A percentile compares a stretch with the other conserved stretches of the same genome.
Conservation (phyloP, 2,797 vertebrate species). For the Arnoldichthys spilopterus region DNA sequence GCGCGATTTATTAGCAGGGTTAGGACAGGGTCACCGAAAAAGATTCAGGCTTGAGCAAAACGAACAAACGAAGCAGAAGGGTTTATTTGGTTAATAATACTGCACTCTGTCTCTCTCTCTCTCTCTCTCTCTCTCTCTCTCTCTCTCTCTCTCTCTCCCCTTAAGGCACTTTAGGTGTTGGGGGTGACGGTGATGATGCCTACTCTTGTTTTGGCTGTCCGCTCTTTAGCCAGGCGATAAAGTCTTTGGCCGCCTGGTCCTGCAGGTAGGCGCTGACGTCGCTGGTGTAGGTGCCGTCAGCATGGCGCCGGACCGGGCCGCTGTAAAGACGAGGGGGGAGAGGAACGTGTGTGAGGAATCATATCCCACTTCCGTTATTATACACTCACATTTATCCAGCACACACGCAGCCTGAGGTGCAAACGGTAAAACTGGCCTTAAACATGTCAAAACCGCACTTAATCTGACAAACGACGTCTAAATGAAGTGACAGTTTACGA, state of each 20-base stretch:
- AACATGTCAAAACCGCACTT: too few species aligned
- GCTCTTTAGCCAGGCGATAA: slow-evolving; percentile 91
- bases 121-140: slow-evolving; percentile 55
- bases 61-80: slow-evolving; percentile 52
- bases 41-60: slow-evolving; percentile 41
- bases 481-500: too few species aligned
- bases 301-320: slow-evolving; percentile 84
- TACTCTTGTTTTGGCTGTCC: slow-evolving; percentile 92
- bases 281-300: slow-evolving; percentile 94
- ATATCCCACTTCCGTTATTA: neutral
- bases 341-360: neutral
- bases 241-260: slow-evolving; percentile 92
- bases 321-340: slow-evolving; percentile 68
- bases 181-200: slow-evolving; percentile 68
- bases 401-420: too few species aligned
- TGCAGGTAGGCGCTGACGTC: slow-evolving; percentile 92
- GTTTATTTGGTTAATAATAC: slow-evolving; percentile 54
- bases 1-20: slow-evolving; percentile 58
- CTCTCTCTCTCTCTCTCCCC: slow-evolving; percentile 48
- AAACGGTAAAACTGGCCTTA: too few species aligned
- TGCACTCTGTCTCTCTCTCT: slow-evolving; percentile 50
- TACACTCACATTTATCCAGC: neutral
- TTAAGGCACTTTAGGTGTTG: slow-evolving; percentile 50
- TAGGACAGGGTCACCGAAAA: slow-evolving; percentile 34
- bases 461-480: too few species aligned